Conservation (phyloP, 2,888 invertebrate species). For the Leptinotarsa peninsularis region DNA sequence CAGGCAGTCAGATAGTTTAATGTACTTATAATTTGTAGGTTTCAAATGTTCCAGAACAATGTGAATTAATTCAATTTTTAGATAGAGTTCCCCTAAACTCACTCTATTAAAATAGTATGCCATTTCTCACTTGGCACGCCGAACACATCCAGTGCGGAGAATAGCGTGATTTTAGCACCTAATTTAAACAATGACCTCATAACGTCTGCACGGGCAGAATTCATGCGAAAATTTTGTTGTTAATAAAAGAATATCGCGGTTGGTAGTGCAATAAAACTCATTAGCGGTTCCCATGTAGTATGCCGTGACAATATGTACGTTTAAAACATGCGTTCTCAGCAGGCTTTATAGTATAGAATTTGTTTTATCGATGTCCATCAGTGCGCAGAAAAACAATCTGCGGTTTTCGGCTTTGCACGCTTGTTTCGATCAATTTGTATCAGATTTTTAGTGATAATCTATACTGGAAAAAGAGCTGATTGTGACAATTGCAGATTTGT, state of each 20-base stretch:
- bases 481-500: no score
- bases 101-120: neutral
- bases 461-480: no score
- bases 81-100: neutral
- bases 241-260: constrained; percentile 12
- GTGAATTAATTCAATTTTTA: neutral
- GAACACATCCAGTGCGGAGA: neutral
- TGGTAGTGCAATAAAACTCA: constrained; percentile 8
- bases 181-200: constrained; percentile 15
- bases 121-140: neutral
- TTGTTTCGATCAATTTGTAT: neutral
- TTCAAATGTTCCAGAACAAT: neutral
- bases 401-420: neutral
- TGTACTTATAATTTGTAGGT: neutral
- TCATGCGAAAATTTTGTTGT: constrained; percentile 8
- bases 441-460: neutral
- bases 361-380: constrained; percentile 3
- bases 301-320: constrained; percentile 2
- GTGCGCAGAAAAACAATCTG: neutral
- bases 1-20: no score
- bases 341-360: neutral
- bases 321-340: neutral
- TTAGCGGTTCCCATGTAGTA: constrained; percentile 6
- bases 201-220: constrained; percentile 3
- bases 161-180: constrained; percentile 7